Evolutionary conservation across 2,797 vertebrate species (phyloP), one percentile per base, ranked within the genome.

Genomic region (Cephalopachus bancanus): DNA sequence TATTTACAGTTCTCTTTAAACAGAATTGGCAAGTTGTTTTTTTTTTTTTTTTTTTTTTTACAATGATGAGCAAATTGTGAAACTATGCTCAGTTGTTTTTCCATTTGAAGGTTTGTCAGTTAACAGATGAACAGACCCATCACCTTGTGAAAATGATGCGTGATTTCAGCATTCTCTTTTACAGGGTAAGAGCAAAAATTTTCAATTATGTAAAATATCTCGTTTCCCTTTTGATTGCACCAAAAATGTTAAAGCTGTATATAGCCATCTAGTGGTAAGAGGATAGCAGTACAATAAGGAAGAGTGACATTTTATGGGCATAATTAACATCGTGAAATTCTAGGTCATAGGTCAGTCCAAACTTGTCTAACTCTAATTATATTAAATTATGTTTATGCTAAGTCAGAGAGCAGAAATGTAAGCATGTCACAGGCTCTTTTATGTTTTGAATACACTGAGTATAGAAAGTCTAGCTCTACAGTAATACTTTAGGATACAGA

Each of bases 111-210:
- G 99, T 99, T 97, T 98, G 98, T 85, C 99, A 99, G 79, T 98
- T 99, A 98, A 99, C 98, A 60, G 98, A 98, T 49, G 98, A 98
- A 65, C 99, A 99, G 86, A 97, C 98, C 89, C 97, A 91, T 95
- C 99, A 99, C 97, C 92, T 99, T 96, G 99, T 99, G 97, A 99
- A 99, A 98, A 99, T 99, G 99, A 99, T 98, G 1, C 98, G 98
- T 12, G 99, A 99, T 97, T 99, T 99, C 98, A 99, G 99, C 30
- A 96, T 99, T 30, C 99, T 99, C 33, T 99, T 99, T 98, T 99
- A 99, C 97, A 99, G 99, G 99, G 99, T 99, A 98, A 93, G 96
- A 78, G 16, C 49, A 79, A 55, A 33, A 2, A 51, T 80, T 95
- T 76, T 91, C 55, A 76, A 24, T 71, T 71, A 53, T 9, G 9